phyloP scores from a whole-genome alignment of 2,113 vertebrate species.

The Podarcis cretensis region DNA sequence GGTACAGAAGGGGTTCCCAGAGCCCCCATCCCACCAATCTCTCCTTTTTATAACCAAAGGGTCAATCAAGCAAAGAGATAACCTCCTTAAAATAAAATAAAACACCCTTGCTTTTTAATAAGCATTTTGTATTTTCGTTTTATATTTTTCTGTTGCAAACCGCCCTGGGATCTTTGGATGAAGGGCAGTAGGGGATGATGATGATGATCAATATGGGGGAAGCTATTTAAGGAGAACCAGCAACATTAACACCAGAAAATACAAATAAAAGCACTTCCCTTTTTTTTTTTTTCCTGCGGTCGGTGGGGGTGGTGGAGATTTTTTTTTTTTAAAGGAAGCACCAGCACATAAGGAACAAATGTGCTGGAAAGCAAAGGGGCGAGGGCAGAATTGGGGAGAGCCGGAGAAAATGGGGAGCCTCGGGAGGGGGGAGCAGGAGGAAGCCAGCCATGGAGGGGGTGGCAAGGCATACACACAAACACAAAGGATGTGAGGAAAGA shows the following conservation, averaged over 20 bases:
- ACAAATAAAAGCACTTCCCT: neutral
- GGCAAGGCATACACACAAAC: neutral
- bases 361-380: fast-evolving
- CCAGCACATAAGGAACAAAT: no score
- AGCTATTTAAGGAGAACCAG: neutral
- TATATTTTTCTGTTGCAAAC: no score
- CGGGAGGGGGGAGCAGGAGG: no score
- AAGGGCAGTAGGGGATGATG: no score
- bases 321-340: no score
- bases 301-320: no score
- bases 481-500: neutral
- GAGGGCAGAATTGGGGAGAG: fast-evolving
- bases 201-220: neutral
- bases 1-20: neutral
- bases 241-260: neutral
- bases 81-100: neutral
- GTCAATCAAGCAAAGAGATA: neutral
- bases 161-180: no score
- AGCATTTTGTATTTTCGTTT: no score
- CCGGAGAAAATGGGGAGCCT: fast-evolving
- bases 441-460: neutral
- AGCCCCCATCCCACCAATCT: neutral
- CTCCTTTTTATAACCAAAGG: neutral
- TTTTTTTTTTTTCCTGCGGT: neutral
- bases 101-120: neutral